Conservation (phyloP, 2,888 invertebrate species). For the Dasypolia templi region DNA sequence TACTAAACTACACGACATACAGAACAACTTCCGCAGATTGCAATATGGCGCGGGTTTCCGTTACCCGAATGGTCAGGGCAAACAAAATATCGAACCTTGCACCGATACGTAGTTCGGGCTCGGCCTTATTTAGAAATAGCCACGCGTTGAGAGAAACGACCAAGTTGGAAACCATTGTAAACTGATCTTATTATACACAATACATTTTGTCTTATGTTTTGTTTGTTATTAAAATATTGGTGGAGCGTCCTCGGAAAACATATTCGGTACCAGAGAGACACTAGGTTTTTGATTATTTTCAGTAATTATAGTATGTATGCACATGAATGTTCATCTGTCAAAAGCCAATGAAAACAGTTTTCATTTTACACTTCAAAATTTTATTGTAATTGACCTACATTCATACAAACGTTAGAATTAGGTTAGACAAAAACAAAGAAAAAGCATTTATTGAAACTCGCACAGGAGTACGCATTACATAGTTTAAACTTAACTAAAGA, state of each 20-base stretch:
- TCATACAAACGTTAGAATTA: not conserved
- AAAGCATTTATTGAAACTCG: no score
- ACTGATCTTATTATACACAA: conserved; percentile 28
- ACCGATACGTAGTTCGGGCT: conserved; percentile 75
- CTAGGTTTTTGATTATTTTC: conserved; percentile 12
- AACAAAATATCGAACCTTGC: conserved; percentile 77
- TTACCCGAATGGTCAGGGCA: conserved; percentile 76
- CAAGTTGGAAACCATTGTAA: conserved; percentile 54
- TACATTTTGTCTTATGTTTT: conserved; percentile 25
- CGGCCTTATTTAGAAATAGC: conserved; percentile 77
- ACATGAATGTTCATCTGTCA: not conserved
- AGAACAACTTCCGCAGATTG: conserved; percentile 66
- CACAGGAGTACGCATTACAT: no score
- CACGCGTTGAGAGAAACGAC: conserved; percentile 52
- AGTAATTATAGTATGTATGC: not conserved
- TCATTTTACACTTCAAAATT: not conserved
- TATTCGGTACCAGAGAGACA: not conserved
- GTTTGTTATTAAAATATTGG: conserved; percentile 16
- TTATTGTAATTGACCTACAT: not conserved
- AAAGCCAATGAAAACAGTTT: not conserved
- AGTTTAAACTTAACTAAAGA: no score
- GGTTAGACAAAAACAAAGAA: no score
- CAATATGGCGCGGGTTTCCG: conserved; percentile 71
- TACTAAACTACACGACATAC: conserved; percentile 48
- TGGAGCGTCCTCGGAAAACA: conserved; percentile 5